These are phyloP conservation scores for Amphiduros pacificus DNA, from an alignment of 2,888 invertebrate genomes.

Conservation along the genomic window DNA sequence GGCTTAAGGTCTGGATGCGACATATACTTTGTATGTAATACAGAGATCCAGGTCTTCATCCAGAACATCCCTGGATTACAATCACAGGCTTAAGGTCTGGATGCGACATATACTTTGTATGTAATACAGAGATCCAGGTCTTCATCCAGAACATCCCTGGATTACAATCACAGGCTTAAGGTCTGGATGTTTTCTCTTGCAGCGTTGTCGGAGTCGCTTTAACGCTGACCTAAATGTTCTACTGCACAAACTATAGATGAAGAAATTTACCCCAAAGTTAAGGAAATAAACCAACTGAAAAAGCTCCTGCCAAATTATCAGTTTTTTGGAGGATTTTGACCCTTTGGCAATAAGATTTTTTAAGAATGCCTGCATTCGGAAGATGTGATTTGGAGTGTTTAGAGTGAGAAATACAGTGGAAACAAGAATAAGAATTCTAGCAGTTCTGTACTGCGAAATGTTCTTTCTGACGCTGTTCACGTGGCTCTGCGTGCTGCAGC, in stretches of 20 bases:
- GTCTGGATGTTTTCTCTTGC: no score
- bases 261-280: slow-evolving; percentile 26
- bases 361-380: slow-evolving; percentile 24
- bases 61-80: no score
- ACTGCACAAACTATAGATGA: slow-evolving; percentile 20
- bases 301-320: slow-evolving; percentile 18
- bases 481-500: background rate
- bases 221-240: slow-evolving; percentile 16
- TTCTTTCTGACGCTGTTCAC: background rate
- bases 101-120: no score
- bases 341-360: background rate
- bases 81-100: no score
- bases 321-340: slow-evolving; percentile 3
- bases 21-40: no score
- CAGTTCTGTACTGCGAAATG: slow-evolving; percentile 19
- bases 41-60: no score
- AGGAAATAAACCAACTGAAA: slow-evolving; percentile 23
- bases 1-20: no score
- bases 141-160: no score
- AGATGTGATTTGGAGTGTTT: slow-evolving; percentile 19
- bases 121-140: no score
- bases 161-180: no score
- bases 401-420: slow-evolving; percentile 21
- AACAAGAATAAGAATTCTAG: slow-evolving; percentile 21
- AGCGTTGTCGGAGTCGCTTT: background rate